These are phyloP conservation scores for Apis florea DNA, from an alignment of 1,140 invertebrate genomes.

Conservation along the genomic window DNA sequence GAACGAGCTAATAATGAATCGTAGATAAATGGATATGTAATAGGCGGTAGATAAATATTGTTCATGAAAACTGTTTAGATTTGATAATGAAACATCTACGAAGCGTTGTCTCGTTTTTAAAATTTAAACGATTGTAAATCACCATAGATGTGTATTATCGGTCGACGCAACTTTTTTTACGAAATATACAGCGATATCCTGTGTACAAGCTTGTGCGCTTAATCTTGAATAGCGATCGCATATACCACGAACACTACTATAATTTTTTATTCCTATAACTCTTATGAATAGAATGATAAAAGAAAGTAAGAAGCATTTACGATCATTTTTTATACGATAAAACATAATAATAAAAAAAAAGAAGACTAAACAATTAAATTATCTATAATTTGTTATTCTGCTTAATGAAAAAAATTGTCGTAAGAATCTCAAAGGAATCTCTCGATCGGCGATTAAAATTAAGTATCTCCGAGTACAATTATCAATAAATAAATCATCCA, in stretches of 20 bases:
- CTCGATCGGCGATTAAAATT: too few species aligned
- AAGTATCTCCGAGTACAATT: too few species aligned
- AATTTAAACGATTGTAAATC: conserved; percentile 34
- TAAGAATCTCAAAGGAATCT: too few species aligned
- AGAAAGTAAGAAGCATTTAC: not conserved
- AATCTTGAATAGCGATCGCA: conserved; percentile 20
- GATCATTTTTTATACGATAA: too few species aligned
- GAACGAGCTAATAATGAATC: not conserved
- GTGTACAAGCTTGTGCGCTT: conserved; percentile 3
- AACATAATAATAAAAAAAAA: too few species aligned
- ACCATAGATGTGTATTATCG: conserved; percentile 19
- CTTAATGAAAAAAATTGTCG: too few species aligned
- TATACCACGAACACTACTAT: not conserved
- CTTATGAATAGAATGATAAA: not conserved
- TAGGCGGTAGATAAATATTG: not conserved
- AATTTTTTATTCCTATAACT: not conserved
- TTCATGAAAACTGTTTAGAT: not conserved
- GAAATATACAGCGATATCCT: conserved; percentile 1
- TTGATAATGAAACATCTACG: conserved; percentile 28
- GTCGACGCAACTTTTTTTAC: not conserved
- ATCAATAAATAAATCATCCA: too few species aligned
- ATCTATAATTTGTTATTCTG: too few species aligned
- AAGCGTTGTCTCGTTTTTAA: conserved; percentile 32
- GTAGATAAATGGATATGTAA: too few species aligned
- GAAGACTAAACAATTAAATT: too few species aligned